A percentile compares a stretch with the other conserved stretches of the same genome.
Evolutionary conservation across 2,888 invertebrate genomes (phyloP).

Genomic region (Nezara viridula): DNA sequence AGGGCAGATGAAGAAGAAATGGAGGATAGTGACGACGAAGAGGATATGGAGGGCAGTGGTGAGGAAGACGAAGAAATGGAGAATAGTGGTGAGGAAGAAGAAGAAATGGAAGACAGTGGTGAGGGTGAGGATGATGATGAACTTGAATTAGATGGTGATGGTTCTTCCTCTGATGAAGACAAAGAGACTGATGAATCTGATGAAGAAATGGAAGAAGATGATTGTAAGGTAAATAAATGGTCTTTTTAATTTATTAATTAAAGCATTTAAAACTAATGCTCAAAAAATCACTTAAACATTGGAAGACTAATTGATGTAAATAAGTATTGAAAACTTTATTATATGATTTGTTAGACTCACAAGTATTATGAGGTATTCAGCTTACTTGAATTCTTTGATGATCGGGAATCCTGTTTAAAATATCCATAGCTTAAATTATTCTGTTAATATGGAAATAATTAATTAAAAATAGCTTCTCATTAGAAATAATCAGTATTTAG

Average conservation of each 20-base stretch:
- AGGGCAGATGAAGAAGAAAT: constrained; percentile 51
- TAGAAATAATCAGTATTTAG: no score
- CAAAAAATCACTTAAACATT: not conserved
- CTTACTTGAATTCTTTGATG: no score
- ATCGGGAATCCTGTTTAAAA: no score
- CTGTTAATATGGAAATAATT: no score
- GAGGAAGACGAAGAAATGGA: constrained; percentile 67
- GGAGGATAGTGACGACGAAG: constrained; percentile 66
- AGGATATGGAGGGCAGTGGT: constrained; percentile 65
- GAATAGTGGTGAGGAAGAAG: constrained; percentile 67
- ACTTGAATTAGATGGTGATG: constrained; percentile 70
- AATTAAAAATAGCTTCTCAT: no score
- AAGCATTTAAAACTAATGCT: no score
- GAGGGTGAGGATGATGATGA: constrained; percentile 71
- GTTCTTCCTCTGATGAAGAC: constrained; percentile 70
- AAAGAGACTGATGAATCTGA: constrained; percentile 66
- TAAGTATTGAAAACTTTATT: no score
- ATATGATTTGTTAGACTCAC: no score
- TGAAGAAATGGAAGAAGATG: constrained; percentile 53
- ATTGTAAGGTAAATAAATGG: constrained; percentile 54
- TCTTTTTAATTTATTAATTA: not conserved
- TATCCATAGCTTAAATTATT: no score
- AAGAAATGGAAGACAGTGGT: constrained; percentile 65
- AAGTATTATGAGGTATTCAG: no score
- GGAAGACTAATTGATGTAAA: no score